Evolutionary conservation across 2,113 vertebrate species (phyloP).

Genomic region (Phyllopteryx taeniolatus): DNA sequence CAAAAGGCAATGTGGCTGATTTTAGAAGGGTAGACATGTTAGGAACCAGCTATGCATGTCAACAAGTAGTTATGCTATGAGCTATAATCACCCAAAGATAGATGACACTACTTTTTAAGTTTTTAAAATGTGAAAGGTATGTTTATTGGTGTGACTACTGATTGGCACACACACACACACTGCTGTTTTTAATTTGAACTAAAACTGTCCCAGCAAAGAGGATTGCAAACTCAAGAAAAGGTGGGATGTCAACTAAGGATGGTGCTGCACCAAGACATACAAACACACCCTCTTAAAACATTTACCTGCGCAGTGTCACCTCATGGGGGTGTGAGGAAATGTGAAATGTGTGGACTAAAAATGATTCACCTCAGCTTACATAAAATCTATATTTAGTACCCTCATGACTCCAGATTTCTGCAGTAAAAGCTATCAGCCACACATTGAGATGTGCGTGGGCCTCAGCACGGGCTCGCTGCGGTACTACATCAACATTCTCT

Average conservation of each 20-base stretch:
- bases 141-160: not conserved
- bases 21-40: slow-evolving; percentile 18
- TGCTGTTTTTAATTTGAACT: too few relatives aligned
- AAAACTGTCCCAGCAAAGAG: too few relatives aligned
- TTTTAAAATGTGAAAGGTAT: not conserved
- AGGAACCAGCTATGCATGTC: slow-evolving; percentile 10
- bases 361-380: slow-evolving; percentile 78
- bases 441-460: slow-evolving; percentile 74
- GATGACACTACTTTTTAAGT: not conserved
- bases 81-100: not conserved
- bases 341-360: slow-evolving; percentile 62
- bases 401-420: slow-evolving; percentile 75
- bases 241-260: not conserved
- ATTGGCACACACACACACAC: too few relatives aligned
- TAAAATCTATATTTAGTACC: slow-evolving; percentile 79
- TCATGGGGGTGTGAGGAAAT: slow-evolving; percentile 36
- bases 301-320: slow-evolving; percentile 50
- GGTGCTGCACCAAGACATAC: not conserved
- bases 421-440: slow-evolving; percentile 72
- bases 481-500: slow-evolving; percentile 45
- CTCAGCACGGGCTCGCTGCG: slow-evolving; percentile 51
- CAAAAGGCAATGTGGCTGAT: slow-evolving; percentile 47
- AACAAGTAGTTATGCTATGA: slow-evolving; percentile 20
- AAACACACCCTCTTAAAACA: not conserved
- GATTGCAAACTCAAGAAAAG: not conserved